Evolutionary conservation across 2,113 vertebrate species (phyloP).

Genomic region (Sinocyclocheilus anophthalmus): DNA sequence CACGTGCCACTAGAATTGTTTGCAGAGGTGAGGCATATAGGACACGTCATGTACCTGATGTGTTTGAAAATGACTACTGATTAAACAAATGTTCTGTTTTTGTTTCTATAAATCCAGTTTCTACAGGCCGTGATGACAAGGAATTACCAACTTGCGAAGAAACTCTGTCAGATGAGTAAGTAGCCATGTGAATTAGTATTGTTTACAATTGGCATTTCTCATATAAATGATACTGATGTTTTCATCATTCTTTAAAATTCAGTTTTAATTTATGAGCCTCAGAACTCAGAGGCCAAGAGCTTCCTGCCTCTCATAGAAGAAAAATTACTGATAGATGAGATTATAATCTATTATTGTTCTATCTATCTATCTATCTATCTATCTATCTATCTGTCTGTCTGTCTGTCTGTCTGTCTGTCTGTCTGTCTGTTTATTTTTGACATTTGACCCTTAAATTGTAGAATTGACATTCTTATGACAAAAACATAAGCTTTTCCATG

Average conservation of each 20-base stretch:
- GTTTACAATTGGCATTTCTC: conserved; percentile 1
- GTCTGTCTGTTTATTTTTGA: conserved; percentile 1
- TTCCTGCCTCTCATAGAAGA: conserved; percentile 81
- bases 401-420: neutral
- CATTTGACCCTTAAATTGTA: neutral
- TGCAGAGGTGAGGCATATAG: conserved; percentile 71
- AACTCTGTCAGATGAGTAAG: conserved; percentile 87
- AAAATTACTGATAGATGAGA: conserved; percentile 75
- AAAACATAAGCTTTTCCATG: neutral
- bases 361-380: neutral
- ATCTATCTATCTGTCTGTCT: neutral
- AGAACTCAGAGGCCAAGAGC: conserved; percentile 79
- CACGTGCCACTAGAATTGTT: conserved; percentile 75
- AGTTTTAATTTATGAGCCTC: conserved; percentile 84
- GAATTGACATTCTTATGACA: conserved; percentile 45
- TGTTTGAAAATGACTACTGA: neutral
- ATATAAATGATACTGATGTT: neutral
- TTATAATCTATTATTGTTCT: neutral
- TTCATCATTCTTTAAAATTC: conserved; percentile 53
- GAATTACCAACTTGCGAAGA: conserved; percentile 75
- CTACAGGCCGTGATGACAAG: conserved; percentile 78
- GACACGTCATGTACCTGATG: neutral
- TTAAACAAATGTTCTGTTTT: neutral
- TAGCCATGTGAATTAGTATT: conserved; percentile 30
- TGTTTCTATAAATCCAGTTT: conserved; percentile 75